Conservation (phyloP, 2,113 vertebrate species). For the Mus spicilegus region DNA sequence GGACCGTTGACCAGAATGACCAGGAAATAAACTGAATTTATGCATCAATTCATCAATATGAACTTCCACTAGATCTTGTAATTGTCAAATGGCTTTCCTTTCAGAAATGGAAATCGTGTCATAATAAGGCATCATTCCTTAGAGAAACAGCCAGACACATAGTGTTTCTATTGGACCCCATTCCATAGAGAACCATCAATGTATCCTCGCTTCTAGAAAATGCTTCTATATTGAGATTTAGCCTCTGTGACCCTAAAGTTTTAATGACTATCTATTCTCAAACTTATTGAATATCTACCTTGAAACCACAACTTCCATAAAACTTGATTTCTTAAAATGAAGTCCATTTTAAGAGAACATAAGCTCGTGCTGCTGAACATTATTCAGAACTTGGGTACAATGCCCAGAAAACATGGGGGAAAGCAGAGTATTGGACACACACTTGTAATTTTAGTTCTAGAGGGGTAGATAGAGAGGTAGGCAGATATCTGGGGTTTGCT, state of each 20-base stretch:
- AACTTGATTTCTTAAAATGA: not conserved
- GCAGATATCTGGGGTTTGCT: no score
- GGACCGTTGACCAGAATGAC: not conserved
- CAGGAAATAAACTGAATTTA: not conserved
- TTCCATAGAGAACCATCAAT: not conserved
- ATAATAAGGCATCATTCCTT: not conserved
- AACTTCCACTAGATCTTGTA: not conserved
- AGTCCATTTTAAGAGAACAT: slow-evolving; percentile 22
- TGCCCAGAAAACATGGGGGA: not conserved
- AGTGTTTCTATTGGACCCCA: not conserved
- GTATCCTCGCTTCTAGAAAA: not conserved
- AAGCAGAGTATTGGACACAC: fast-evolving
- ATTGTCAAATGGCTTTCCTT: not conserved
- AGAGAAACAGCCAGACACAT: not conserved
- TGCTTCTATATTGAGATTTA: not conserved
- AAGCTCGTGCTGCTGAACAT: not conserved
- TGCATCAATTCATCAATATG: not conserved
- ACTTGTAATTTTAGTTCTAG: no score
- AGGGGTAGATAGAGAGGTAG: not conserved
- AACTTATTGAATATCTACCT: not conserved
- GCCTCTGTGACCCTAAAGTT: not conserved
- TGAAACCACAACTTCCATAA: not conserved
- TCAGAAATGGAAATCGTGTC: slow-evolving; percentile 2
- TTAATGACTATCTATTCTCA: not conserved
- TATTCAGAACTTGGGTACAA: not conserved